These are phyloP conservation scores for Pampusana beccarii DNA, from an alignment of 2,113 vertebrate genomes.

Conservation along the genomic window DNA sequence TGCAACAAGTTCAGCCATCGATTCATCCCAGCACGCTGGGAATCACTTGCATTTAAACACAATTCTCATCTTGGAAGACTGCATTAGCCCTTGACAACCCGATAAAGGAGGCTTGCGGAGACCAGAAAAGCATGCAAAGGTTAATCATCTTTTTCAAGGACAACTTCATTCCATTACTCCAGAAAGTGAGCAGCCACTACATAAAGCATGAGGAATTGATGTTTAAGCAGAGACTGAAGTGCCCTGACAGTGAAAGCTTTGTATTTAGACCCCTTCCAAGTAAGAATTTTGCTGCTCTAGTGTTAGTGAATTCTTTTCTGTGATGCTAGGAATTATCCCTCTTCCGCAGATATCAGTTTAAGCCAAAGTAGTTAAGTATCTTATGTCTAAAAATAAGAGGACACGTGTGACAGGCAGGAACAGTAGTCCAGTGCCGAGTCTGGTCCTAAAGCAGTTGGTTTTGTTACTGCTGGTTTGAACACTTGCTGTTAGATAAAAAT, in stretches of 20 bases:
- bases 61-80: not conserved
- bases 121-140: slow-evolving; percentile 25
- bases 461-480: not conserved
- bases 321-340: slow-evolving; percentile 25
- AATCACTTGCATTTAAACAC: not conserved
- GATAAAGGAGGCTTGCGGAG: slow-evolving; percentile 8
- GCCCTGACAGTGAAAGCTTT: not conserved
- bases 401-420: not conserved
- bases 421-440: not conserved
- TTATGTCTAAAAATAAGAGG: slow-evolving; percentile 54
- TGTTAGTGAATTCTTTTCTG: not conserved
- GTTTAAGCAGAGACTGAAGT: not conserved
- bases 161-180: not conserved
- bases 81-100: not conserved
- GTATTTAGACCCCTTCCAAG: not conserved
- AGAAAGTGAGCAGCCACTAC: not conserved
- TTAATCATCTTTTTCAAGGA: not conserved
- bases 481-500: not conserved
- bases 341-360: not conserved
- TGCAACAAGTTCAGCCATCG: not conserved
- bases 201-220: not conserved
- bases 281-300: not conserved
- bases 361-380: slow-evolving; percentile 49
- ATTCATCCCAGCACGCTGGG: not conserved
- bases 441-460: not conserved